Evolutionary conservation across 2,888 invertebrate species (phyloP).

Genomic region (Clusia tigrina): DNA sequence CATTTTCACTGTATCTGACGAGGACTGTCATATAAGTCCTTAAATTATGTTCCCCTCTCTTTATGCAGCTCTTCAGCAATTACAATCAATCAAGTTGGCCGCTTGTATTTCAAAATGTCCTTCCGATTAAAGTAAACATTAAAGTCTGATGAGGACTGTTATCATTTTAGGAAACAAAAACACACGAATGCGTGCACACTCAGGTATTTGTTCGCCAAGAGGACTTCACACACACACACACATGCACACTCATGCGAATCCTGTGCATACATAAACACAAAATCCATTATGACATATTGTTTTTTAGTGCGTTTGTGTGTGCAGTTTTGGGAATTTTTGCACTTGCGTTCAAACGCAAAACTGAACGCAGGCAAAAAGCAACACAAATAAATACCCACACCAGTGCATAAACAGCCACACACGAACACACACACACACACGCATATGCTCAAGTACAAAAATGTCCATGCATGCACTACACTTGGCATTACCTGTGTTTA

Average conservation of each 20-base stretch:
- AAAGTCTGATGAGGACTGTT: not conserved
- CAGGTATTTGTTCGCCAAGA: conserved; percentile 42
- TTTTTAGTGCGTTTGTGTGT: conserved; percentile 15
- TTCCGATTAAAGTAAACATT: not conserved
- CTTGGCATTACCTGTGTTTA: no score
- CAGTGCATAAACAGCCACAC: not conserved
- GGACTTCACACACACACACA: conserved; percentile 22
- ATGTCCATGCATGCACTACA: no score
- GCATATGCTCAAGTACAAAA: not conserved
- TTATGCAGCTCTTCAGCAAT: no score
- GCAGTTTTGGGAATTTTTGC: conserved; percentile 60
- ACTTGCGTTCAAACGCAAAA: conserved; percentile 58
- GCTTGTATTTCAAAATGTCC: not conserved
- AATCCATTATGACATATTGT: conserved; percentile 16
- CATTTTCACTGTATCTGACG: no score
- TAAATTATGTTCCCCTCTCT: no score
- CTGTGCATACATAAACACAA: not conserved
- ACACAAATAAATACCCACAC: not conserved
- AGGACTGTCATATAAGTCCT: no score
- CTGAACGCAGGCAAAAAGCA: not conserved
- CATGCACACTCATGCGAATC: conserved; percentile 15
- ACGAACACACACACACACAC: conserved; percentile 32
- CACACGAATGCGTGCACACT: conserved; percentile 8
- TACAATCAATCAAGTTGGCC: not conserved
- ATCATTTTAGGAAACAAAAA: conserved; percentile 1